Percentiles rank a stretch among this genome's conserved stretches.
Conservation (phyloP, 1,140 invertebrate genomes). For the Drosophila micromelanica region DNA sequence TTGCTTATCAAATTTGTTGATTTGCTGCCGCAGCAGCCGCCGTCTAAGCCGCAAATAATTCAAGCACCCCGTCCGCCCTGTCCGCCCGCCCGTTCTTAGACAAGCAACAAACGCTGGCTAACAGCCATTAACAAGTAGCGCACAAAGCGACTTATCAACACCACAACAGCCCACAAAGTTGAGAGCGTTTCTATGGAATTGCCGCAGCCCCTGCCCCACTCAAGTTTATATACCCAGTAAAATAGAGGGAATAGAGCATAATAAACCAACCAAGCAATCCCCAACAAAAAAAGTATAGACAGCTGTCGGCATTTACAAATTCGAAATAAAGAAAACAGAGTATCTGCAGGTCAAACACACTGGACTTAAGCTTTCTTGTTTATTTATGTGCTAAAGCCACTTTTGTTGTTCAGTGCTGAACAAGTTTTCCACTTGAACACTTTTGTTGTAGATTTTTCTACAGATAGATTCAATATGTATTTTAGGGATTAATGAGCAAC, state of each 20-base stretch:
- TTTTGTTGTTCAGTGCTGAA: conserved; percentile 36
- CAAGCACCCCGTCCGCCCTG: conserved; percentile 8
- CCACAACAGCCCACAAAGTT: conserved; percentile 64
- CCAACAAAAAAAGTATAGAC: neutral
- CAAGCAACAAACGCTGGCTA: conserved; percentile 42
- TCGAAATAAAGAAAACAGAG: conserved; percentile 3
- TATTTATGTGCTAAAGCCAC: conserved; percentile 33
- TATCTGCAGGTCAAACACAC: conserved; percentile 6
- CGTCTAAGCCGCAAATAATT: conserved; percentile 78
- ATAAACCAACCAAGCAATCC: neutral
- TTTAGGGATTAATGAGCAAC: conserved; percentile 80
- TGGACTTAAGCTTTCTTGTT: neutral
- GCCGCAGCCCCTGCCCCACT: neutral
- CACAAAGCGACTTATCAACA: conserved; percentile 81
- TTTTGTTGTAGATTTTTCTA: conserved; percentile 72
- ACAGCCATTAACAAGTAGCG: conserved; percentile 72
- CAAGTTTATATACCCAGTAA: conserved; percentile 13
- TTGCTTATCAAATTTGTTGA: conserved; percentile 83
- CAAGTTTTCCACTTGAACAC: conserved; percentile 80
- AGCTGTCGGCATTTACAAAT: no score
- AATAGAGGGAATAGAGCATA: neutral
- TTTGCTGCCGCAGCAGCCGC: conserved; percentile 68
- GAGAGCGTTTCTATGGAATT: conserved; percentile 47
- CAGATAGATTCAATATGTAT: conserved; percentile 70
- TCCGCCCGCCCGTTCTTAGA: conserved; percentile 30